These are phyloP conservation scores for Colletes gigas DNA, from an alignment of 1,140 invertebrate genomes.

Conservation along the genomic window DNA sequence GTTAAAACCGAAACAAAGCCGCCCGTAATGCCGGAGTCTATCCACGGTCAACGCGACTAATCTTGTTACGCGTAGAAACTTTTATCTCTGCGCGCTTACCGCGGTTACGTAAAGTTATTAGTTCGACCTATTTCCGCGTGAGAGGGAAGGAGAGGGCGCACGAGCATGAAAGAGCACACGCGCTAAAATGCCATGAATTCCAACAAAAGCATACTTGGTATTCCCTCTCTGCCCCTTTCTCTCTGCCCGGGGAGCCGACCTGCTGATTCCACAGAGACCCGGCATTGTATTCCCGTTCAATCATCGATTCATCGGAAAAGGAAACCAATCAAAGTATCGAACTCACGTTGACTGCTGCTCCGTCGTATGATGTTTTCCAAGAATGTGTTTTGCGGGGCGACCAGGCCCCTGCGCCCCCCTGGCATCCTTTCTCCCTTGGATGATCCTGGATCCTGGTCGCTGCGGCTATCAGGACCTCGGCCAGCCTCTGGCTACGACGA, in stretches of 20 bases:
- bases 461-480: conserved; percentile 62
- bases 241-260: not conserved
- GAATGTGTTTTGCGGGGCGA: conserved; percentile 99
- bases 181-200: conserved; percentile 24
- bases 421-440: conserved; percentile 87
- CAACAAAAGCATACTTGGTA: not conserved
- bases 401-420: conserved; percentile 96
- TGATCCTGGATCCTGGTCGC: conserved; percentile 62
- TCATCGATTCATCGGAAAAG: conserved; percentile 32
- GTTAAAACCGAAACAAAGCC: conserved; percentile 10
- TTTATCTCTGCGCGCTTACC: conserved; percentile 35
- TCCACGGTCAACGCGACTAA: conserved; percentile 27
- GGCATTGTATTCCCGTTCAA: not conserved
- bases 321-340: conserved; percentile 26
- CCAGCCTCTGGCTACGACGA: conserved; percentile 48
- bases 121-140: conserved; percentile 27
- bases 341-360: conserved; percentile 99
- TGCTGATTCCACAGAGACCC: not conserved
- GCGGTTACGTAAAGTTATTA: conserved; percentile 51
- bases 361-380: conserved; percentile 99
- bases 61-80: conserved; percentile 38
- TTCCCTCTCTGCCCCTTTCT: conserved; percentile 4
- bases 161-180: conserved; percentile 3
- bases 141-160: not conserved
- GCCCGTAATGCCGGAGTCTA: not conserved